Evolutionary conservation across 2,797 vertebrate genomes (phyloP).

Genomic region (Rhynchonycteris naso): DNA sequence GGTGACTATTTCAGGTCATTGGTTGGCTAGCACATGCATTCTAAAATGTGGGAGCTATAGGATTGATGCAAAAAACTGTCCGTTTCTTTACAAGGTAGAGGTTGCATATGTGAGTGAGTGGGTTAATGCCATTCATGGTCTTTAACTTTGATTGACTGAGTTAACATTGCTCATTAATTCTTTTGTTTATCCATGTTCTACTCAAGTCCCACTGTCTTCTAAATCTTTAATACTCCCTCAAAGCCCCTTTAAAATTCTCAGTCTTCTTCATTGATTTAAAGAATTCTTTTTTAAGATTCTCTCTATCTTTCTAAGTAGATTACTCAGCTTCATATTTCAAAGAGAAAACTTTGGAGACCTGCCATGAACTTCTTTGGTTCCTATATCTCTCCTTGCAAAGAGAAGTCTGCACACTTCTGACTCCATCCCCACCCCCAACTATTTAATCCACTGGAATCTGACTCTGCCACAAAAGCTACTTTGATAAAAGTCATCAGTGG

Average conservation of each 20-base stretch:
- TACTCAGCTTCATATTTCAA: background rate
- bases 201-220: background rate
- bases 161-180: background rate
- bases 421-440: rapidly evolving
- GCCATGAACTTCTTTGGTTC: background rate
- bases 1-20: background rate
- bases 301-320: background rate
- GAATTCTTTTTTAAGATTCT: background rate
- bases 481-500: background rate
- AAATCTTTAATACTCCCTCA: background rate
- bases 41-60: background rate
- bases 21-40: background rate
- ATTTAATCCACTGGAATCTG: background rate
- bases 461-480: background rate
- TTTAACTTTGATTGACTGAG: background rate
- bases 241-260: background rate
- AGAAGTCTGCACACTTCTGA: background rate
- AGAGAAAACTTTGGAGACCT: background rate
- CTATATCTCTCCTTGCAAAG: background rate
- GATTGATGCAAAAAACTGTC: background rate
- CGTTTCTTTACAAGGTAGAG: background rate
- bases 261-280: background rate
- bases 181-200: background rate
- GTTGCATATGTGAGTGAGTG: background rate
- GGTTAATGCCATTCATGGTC: background rate